Evolutionary conservation across 2,888 invertebrate genomes (phyloP).

Genomic region (Listrodromus nycthemerus): DNA sequence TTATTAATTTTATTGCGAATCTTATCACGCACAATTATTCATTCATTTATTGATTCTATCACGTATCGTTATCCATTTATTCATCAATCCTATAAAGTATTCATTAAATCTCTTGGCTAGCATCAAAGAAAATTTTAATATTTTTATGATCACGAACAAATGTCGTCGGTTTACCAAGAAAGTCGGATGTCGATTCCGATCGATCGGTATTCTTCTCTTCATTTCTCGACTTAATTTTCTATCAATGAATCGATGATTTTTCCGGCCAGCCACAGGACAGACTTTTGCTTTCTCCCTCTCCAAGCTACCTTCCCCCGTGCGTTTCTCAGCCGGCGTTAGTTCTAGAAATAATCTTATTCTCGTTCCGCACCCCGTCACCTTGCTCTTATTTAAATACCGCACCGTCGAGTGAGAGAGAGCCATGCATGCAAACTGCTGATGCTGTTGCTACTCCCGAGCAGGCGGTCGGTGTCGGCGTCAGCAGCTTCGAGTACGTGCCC

Average conservation of each 20-base stretch:
- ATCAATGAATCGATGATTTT: not conserved
- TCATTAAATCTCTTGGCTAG: no score
- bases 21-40: no score
- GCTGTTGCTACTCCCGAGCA: slow-evolving; percentile 60
- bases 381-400: slow-evolving; percentile 73
- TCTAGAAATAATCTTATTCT: slow-evolving; percentile 72
- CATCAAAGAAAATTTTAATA: no score
- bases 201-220: not conserved
- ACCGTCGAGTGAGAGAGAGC: slow-evolving; percentile 49
- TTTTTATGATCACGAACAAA: no score
- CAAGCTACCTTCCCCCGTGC: slow-evolving; percentile 32
- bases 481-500: slow-evolving; percentile 58
- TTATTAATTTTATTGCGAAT: no score
- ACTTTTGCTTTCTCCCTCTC: slow-evolving; percentile 22
- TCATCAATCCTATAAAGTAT: no score
- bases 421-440: slow-evolving; percentile 74
- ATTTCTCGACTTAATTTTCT: not conserved
- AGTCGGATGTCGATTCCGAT: not conserved
- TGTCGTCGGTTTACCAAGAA: not conserved
- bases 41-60: no score
- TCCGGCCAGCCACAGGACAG: not conserved
- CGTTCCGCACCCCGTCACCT: slow-evolving; percentile 68
- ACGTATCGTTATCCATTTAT: no score
- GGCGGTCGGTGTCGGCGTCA: slow-evolving; percentile 52
- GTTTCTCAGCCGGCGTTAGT: slow-evolving; percentile 32